A percentile compares a stretch with the other conserved stretches of the same genome.
Conservation (phyloP, 2,113 vertebrate genomes). For the Nannospalax galili region DNA sequence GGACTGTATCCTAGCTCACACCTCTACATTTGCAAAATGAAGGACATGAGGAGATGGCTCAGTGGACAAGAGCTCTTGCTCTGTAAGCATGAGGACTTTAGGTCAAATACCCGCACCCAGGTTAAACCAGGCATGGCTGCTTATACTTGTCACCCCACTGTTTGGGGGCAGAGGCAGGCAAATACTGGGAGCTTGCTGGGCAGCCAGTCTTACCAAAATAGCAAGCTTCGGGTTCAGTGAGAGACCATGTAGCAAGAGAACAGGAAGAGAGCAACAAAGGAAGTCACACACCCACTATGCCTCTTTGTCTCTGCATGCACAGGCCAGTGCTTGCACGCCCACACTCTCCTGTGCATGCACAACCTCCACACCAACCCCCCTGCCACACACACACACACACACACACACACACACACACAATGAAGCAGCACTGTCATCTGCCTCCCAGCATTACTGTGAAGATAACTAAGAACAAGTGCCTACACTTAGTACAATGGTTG, state of each 20-base stretch:
- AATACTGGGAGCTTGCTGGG: background rate
- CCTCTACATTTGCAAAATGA: background rate
- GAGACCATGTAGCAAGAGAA: background rate
- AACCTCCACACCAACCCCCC: background rate
- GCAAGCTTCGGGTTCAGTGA: background rate
- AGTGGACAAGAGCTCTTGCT: background rate
- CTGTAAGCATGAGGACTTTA: background rate
- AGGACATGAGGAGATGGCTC: background rate
- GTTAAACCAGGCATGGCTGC: too few relatives aligned
- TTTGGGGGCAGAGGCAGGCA: background rate
- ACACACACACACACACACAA: background rate
- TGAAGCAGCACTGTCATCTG: background rate
- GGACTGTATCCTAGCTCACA: background rate
- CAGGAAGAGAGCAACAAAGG: background rate
- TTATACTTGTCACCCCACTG: background rate
- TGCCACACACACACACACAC: background rate
- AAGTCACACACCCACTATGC: background rate
- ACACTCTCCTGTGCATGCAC: background rate
- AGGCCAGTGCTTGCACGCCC: background rate
- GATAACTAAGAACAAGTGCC: background rate
- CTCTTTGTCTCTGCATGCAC: background rate
- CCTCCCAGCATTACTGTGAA: background rate
- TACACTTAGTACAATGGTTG: background rate
- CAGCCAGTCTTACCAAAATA: background rate
- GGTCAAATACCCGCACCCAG: background rate